Percentiles rank a stretch among this genome's conserved stretches.
These are phyloP conservation scores for Cistogaster globosa DNA, from an alignment of 2,888 invertebrate species.

Conservation along the genomic window DNA sequence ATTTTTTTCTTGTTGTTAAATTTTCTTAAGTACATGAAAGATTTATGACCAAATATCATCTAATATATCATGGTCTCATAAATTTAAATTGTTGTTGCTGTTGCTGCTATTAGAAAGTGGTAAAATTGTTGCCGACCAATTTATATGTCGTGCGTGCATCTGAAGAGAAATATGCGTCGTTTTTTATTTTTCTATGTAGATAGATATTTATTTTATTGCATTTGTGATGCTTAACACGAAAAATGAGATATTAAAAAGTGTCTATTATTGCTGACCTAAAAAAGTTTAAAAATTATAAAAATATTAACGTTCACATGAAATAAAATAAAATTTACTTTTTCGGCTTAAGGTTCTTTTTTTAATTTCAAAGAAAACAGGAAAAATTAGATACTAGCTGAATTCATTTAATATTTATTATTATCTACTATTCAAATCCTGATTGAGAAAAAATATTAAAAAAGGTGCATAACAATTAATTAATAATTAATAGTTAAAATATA, in stretches of 20 bases:
- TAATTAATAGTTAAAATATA: no score
- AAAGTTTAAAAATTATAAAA: background rate
- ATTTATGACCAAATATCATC: slow-evolving; percentile 67
- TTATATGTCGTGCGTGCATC: slow-evolving; percentile 7
- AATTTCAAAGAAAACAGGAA: no score
- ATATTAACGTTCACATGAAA: no score
- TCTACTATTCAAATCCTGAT: no score
- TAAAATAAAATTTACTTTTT: no score
- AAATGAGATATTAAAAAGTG: slow-evolving; percentile 3
- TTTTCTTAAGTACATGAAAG: slow-evolving; percentile 56
- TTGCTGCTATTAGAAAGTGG: slow-evolving; percentile 38
- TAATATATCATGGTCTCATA: slow-evolving; percentile 70
- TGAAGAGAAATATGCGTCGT: slow-evolving; percentile 20
- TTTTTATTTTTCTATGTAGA: slow-evolving; percentile 29
- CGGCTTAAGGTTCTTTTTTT: no score
- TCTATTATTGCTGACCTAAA: slow-evolving; percentile 10
- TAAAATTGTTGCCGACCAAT: slow-evolving; percentile 31
- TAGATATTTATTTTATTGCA: slow-evolving; percentile 24
- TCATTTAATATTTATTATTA: no score
- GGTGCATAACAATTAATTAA: no score
- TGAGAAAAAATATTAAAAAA: no score
- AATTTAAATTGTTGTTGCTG: slow-evolving; percentile 53
- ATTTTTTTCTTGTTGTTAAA: background rate
- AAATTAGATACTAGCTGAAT: no score
- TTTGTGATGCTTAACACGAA: slow-evolving; percentile 2